These are phyloP conservation scores for Euthynnus affinis DNA, from an alignment of 2,797 vertebrate genomes.

Conservation along the genomic window DNA sequence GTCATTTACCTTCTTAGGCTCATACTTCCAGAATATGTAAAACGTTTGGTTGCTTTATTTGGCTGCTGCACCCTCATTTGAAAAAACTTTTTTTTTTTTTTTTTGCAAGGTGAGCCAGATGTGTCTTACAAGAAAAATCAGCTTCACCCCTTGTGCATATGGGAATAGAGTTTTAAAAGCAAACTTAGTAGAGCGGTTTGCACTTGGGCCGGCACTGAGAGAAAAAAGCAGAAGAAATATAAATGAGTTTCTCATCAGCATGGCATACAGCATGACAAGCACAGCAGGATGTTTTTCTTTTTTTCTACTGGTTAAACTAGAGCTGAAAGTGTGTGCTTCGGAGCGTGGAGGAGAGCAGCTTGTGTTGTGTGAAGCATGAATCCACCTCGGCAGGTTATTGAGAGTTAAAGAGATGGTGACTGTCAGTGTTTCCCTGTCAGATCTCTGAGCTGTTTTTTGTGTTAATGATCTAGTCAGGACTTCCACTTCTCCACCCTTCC, in stretches of 20 bases:
- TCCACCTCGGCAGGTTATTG: fast-evolving
- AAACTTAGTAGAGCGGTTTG: neutral
- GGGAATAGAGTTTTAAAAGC: neutral
- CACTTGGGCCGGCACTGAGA: neutral
- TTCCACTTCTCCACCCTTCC: conserved; percentile 66
- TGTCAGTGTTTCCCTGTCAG: conserved; percentile 8
- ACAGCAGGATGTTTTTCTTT: neutral
- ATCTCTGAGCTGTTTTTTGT: conserved; percentile 10
- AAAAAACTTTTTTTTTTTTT: too few relatives aligned
- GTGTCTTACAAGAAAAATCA: neutral
- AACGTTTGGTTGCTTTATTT: neutral
- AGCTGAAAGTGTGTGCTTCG: neutral
- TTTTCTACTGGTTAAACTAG: neutral
- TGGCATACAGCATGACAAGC: neutral
- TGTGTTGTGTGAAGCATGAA: neutral
- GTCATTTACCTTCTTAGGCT: neutral
- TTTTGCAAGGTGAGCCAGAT: neutral
- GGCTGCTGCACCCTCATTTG: neutral
- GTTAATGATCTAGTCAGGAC: conserved; percentile 10
- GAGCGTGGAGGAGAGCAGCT: neutral
- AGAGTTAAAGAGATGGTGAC: neutral
- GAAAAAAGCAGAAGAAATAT: conserved; percentile 24
- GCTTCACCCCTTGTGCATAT: neutral
- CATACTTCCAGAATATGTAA: neutral
- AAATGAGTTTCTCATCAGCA: neutral